A percentile compares a stretch with the other conserved stretches of the same genome.
Conservation (phyloP, 2,113 vertebrate genomes). For the Urocynchramus pylzowi region DNA sequence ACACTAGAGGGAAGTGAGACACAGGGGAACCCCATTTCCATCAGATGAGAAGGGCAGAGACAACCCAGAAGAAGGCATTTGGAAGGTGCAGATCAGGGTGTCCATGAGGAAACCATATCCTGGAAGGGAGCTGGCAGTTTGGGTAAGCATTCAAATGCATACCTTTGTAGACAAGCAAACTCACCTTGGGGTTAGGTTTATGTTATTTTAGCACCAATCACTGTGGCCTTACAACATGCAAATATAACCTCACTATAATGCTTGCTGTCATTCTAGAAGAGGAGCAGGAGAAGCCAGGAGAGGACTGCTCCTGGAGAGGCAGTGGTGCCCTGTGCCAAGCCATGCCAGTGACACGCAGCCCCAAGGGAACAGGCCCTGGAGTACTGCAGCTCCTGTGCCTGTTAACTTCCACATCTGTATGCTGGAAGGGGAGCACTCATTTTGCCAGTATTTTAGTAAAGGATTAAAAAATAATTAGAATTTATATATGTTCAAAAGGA, state of each 20-base stretch:
- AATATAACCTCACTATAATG: fast-evolving
- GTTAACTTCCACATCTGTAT: background rate
- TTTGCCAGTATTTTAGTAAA: slow-evolving; percentile 35
- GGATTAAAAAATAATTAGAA: slow-evolving; percentile 56
- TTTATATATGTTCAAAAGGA: slow-evolving; percentile 54
- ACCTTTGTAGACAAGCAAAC: background rate
- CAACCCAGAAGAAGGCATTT: background rate
- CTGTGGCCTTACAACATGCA: background rate
- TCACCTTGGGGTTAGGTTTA: background rate
- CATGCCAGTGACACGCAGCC: fast-evolving
- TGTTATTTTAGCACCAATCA: background rate
- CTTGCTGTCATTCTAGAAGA: background rate
- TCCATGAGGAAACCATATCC: background rate
- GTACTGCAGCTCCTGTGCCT: background rate
- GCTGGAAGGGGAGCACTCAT: background rate
- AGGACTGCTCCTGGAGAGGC: background rate
- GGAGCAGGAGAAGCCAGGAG: background rate
- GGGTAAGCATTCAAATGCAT: background rate
- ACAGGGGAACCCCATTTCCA: background rate
- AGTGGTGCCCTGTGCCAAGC: background rate
- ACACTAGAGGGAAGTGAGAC: background rate
- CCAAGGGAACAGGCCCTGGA: background rate
- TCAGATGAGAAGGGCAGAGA: background rate
- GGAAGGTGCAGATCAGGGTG: too few relatives aligned
- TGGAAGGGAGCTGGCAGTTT: background rate